Base-by-base conservation (phyloP, 2,888 invertebrate genomes). In the Cataglyphis livida region DNA sequence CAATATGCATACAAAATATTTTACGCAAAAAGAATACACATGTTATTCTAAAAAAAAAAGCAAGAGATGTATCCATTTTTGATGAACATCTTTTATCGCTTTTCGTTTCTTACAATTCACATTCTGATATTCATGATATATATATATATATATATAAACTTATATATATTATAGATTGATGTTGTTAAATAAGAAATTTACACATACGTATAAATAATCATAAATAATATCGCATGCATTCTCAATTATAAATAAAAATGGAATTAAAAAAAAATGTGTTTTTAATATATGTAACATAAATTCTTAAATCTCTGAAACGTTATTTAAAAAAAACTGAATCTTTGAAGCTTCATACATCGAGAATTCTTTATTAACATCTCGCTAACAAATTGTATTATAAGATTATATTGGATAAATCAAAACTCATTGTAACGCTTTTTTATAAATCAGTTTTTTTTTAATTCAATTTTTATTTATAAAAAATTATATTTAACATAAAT, bases 181-280 rank as follows among this genome's bases (percentile, higher is more conserved):
- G 88, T 90, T 91, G 91, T 87, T 90, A 90, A 90, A 90, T 89
- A 89, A 89, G 84, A 89, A 82, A 83, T 71, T 48, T 83, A 51
- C 44, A 12, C n/a, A 32, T 54, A 38, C 28, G 6, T 74, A 48
- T 25, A 38, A 54, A 18, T 21, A 18, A n/a, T 32, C 9, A 54
- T n/a, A 54, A 64, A 64, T n/a, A 61, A 25, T 57, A 41, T 28
- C 25, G 65, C 44, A 59, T 51, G 62, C 78, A 41, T 10, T 12
- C 7, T 65, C 41, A n/a, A 5, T 44, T 62, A 5, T 51, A 62
- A 66, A 61, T 51, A 51, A 75, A 57, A 28, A 51, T 38, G 48
- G 2, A 62, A 35, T 65, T 28, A 61, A 74, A 44, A 64, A 74
- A 64, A 74, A 32, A 48, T 35, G 2, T 32, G 1, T 73, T 3